Evolutionary conservation across 2,888 invertebrate species (phyloP).

Genomic region (Euphydryas editha): DNA sequence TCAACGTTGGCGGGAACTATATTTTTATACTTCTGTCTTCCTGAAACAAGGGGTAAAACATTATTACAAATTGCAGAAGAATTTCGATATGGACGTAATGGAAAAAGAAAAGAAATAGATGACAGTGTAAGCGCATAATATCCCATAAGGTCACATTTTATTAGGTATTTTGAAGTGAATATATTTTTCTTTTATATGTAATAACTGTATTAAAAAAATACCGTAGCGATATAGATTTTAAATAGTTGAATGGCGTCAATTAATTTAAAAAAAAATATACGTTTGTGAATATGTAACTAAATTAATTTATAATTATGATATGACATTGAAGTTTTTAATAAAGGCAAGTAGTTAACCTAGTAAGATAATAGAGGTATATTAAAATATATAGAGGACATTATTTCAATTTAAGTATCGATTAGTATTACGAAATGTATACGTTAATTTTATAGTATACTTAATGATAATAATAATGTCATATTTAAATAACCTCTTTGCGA

Average conservation of each 20-base stretch:
- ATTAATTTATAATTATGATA: neutral
- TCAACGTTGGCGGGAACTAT: conserved; percentile 84
- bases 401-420: conserved; percentile 11
- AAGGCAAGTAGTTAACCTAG: conserved; percentile 44
- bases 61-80: conserved; percentile 86
- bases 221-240: neutral
- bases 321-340: conserved; percentile 13
- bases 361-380: conserved; percentile 43
- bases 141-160: conserved; percentile 17
- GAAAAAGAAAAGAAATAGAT: conserved; percentile 47
- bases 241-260: neutral
- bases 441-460: conserved; percentile 9
- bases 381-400: conserved; percentile 15
- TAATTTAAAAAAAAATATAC: neutral
- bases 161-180: neutral
- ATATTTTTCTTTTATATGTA: neutral
- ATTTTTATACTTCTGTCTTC: conserved; percentile 84
- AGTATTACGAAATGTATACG: conserved; percentile 23
- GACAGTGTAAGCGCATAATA: conserved; percentile 45
- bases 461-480: conserved; percentile 15
- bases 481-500: neutral
- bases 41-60: conserved; percentile 88
- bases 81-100: conserved; percentile 69
- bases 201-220: neutral
- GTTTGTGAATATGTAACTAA: neutral